These are phyloP conservation scores for Drosophila malerkotliana DNA, from an alignment of 1,140 invertebrate species.

Conservation along the genomic window DNA sequence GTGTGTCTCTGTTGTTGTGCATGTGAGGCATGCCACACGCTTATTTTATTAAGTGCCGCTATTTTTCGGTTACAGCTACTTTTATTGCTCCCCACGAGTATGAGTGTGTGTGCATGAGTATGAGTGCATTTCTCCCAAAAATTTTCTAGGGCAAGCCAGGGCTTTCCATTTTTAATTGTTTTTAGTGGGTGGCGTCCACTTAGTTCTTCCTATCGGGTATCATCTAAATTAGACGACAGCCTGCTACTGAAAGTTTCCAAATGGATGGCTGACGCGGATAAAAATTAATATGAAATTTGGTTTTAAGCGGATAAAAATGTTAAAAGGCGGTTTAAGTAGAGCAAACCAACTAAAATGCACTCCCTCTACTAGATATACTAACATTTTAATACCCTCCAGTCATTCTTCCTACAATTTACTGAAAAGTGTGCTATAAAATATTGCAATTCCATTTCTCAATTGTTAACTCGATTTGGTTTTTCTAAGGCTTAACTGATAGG, in stretches of 20 bases:
- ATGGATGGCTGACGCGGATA: not conserved
- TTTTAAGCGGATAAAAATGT: not conserved
- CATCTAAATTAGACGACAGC: conserved; percentile 7
- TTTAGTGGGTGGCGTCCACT: conserved; percentile 4
- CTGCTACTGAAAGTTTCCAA: not conserved
- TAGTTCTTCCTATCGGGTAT: not conserved
- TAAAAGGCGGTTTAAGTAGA: not conserved
- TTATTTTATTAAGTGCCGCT: conserved; percentile 74
- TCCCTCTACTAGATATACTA: not conserved
- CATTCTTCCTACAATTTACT: not conserved
- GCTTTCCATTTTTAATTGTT: conserved; percentile 14
- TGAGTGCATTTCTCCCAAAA: conserved; percentile 27
- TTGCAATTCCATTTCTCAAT: not conserved
- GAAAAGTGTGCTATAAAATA: not conserved
- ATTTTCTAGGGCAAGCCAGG: conserved; percentile 3
- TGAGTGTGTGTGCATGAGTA: conserved; percentile 29
- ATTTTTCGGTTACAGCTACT: conserved; percentile 68
- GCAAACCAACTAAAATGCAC: too few species aligned
- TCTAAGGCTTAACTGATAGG: not conserved
- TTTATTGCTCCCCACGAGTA: conserved; percentile 33
- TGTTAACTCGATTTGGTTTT: not conserved
- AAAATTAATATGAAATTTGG: not conserved
- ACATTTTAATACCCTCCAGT: not conserved
- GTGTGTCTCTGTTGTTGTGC: not conserved
- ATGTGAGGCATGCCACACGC: conserved; percentile 32